A percentile compares a stretch with the other conserved stretches of the same genome.
These are phyloP conservation scores for Dastarcus helophoroides DNA, from an alignment of 2,888 invertebrate species.

Conservation along the genomic window DNA sequence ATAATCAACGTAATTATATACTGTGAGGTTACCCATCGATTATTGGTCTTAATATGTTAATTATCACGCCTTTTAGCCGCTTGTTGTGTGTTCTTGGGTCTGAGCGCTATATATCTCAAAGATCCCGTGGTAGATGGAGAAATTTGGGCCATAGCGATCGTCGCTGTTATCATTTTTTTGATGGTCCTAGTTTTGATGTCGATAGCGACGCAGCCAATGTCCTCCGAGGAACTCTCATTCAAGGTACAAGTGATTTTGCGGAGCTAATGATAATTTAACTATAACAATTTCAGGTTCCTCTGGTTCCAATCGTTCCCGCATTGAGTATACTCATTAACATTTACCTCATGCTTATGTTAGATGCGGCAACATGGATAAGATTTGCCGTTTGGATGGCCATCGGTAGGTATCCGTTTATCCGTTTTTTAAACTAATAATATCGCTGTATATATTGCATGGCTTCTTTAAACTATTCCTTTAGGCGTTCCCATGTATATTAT, in stretches of 20 bases:
- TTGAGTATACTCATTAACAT: slow-evolving; percentile 73
- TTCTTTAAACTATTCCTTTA: background rate
- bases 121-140: slow-evolving; percentile 31
- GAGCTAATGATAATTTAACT: no score
- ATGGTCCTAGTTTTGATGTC: slow-evolving; percentile 33
- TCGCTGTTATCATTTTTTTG: slow-evolving; percentile 19
- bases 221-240: slow-evolving; percentile 50
- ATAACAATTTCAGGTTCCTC: slow-evolving; percentile 69
- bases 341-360: slow-evolving; percentile 74
- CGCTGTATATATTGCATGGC: slow-evolving; percentile 1
- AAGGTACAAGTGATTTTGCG: no score
- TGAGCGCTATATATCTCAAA: slow-evolving; percentile 28
- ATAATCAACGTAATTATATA: slow-evolving; percentile 39
- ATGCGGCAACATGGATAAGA: slow-evolving; percentile 69
- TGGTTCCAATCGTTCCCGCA: slow-evolving; percentile 71
- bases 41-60: no score
- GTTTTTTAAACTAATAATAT: background rate
- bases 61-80: no score
- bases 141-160: slow-evolving; percentile 24
- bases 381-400: slow-evolving; percentile 69
- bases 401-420: slow-evolving; percentile 46
- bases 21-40: no score
- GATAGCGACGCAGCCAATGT: slow-evolving; percentile 51
- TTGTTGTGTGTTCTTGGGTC: slow-evolving; percentile 28
- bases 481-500: background rate